Percentiles rank a stretch among this genome's conserved stretches.
phyloP scores from a whole-genome alignment of 92 coral and sea anemone species.

The Paramuricea clavata region DNA sequence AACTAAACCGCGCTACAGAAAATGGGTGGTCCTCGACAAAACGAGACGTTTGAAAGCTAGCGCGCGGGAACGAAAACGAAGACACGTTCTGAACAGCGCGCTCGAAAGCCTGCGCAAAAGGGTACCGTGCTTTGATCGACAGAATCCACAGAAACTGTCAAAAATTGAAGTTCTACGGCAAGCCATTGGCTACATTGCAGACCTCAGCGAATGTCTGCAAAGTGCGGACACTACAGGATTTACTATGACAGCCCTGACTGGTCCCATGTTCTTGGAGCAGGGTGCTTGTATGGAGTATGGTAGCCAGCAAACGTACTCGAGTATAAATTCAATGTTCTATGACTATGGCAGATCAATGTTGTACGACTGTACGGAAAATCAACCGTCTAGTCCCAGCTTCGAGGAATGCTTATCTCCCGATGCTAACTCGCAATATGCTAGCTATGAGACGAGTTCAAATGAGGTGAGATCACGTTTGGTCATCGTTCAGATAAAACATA shows the following conservation, averaged over 20 bases:
- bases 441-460: neutral
- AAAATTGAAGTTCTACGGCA: constrained; percentile 92
- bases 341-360: constrained; percentile 2
- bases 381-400: neutral
- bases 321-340: constrained; percentile 5
- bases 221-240: constrained; percentile 69
- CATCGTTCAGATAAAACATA: constrained; percentile 7
- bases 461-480: constrained; percentile 16
- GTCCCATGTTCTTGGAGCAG: constrained; percentile 8
- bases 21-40: constrained; percentile 94
- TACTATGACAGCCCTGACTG: neutral
- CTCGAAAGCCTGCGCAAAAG: constrained; percentile 88
- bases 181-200: constrained; percentile 94
- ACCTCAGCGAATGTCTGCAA: constrained; percentile 90
- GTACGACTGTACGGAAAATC: constrained; percentile 7
- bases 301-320: neutral
- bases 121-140: constrained; percentile 92
- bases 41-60: constrained; percentile 95
- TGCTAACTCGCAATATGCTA: constrained; percentile 18
- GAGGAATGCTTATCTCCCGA: constrained; percentile 28
- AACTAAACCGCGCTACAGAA: constrained; percentile 85
- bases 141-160: constrained; percentile 96
- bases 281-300: neutral
- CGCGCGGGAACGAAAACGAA: constrained; percentile 90
- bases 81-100: constrained; percentile 96